These are phyloP conservation scores for Glaucomys volans DNA, from an alignment of 2,113 vertebrate species.

Conservation along the genomic window DNA sequence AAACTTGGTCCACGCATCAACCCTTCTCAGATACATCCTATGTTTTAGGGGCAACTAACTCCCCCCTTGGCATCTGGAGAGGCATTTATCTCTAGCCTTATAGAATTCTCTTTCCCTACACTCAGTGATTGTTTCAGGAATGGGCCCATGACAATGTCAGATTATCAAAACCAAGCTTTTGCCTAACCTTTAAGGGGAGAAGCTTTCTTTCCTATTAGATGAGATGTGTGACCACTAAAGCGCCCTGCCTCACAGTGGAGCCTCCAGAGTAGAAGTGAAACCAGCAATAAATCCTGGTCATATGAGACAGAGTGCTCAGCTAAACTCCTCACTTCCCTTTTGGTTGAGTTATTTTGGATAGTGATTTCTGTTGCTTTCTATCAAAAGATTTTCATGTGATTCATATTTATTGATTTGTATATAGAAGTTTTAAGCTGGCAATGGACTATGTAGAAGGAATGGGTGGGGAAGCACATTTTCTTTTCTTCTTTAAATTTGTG, in stretches of 20 bases:
- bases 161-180: background rate
- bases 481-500: conserved; percentile 33
- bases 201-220: background rate
- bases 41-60: background rate
- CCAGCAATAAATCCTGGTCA: conserved; percentile 25
- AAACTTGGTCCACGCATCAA: background rate
- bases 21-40: background rate
- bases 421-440: conserved; percentile 35
- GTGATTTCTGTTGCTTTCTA: conserved; percentile 38
- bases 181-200: background rate
- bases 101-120: background rate
- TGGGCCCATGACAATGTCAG: background rate
- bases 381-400: background rate
- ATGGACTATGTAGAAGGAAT: background rate
- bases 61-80: background rate
- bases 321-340: conserved; percentile 10
- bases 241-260: background rate
- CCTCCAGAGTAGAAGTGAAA: conserved; percentile 9
- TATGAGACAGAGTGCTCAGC: background rate
- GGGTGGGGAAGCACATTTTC: conserved; percentile 25
- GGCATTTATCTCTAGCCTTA: background rate
- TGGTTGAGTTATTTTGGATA: conserved; percentile 35
- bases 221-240: background rate
- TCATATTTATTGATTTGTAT: background rate
- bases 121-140: background rate